phyloP scores from a whole-genome alignment of 2,113 vertebrate species.

The Podarcis muralis region DNA sequence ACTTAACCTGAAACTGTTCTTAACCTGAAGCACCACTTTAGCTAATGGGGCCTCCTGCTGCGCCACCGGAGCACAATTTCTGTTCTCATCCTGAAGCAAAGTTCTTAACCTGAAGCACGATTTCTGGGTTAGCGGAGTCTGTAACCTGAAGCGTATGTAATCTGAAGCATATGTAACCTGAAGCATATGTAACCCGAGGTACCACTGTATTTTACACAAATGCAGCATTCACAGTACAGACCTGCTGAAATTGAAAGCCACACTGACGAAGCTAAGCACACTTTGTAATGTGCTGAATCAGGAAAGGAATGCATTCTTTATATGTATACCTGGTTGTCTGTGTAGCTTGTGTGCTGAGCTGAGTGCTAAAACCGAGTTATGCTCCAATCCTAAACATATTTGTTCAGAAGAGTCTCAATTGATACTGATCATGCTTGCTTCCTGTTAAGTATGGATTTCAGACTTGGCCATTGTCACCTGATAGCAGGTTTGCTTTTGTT shows the following conservation, averaged over 20 bases:
- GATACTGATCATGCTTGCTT: neutral
- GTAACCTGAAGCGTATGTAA: too few species aligned
- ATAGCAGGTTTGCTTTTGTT: conserved; percentile 39
- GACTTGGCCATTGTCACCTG: neutral
- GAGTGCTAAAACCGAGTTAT: neutral
- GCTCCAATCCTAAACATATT: neutral
- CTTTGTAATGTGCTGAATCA: neutral
- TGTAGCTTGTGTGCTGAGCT: neutral
- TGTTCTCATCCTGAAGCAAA: too few species aligned
- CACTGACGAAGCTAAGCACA: neutral
- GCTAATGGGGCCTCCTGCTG: too few species aligned
- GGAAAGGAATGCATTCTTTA: neutral
- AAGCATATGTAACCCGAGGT: too few species aligned
- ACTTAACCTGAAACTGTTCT: too few species aligned
- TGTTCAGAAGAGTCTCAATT: neutral
- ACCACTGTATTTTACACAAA: neutral
- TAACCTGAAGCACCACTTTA: too few species aligned
- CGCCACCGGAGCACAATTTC: too few species aligned
- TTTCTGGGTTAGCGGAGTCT: too few species aligned
- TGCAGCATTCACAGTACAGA: neutral
- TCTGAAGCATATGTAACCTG: too few species aligned
- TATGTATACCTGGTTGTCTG: neutral
- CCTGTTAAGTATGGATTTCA: neutral
- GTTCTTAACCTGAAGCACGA: too few species aligned
- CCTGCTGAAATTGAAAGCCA: neutral